Evolutionary conservation across 2,113 vertebrate genomes (phyloP).

Genomic region (Triplophysa siluroides): DNA sequence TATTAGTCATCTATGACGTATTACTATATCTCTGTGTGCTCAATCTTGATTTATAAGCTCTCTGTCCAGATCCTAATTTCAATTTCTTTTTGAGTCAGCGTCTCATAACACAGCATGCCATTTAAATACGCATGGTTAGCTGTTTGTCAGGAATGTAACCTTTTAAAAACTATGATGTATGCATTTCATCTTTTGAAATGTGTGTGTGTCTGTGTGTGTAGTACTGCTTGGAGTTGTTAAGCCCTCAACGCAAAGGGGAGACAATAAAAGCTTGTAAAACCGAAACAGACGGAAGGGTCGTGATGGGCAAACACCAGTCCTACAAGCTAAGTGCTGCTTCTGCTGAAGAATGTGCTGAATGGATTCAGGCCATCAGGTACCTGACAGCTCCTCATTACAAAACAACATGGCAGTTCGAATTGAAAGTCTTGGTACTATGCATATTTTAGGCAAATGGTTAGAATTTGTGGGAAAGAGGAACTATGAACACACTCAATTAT

Average conservation of each 20-base stretch:
- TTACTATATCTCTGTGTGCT: neutral
- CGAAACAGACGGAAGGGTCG: conserved; percentile 84
- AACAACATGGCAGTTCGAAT: neutral
- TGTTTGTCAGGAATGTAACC: conserved; percentile 2
- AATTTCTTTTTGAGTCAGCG: conserved; percentile 17
- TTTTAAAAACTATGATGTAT: neutral
- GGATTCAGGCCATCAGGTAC: conserved; percentile 89
- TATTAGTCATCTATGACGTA: neutral
- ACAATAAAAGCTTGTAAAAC: conserved; percentile 96
- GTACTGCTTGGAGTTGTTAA: conserved; percentile 91
- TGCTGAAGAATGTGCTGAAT: conserved; percentile 81
- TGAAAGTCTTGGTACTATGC: neutral
- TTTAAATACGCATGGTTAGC: neutral
- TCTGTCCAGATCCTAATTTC: neutral
- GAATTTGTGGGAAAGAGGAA: conserved; percentile 12
- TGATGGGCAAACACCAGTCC: conserved; percentile 90
- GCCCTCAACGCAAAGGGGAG: conserved; percentile 81
- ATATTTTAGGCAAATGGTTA: neutral
- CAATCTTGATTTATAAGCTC: neutral
- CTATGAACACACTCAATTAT: neutral
- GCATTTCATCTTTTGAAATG: conserved; percentile 1
- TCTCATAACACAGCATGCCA: neutral
- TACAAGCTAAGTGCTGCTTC: conserved; percentile 87
- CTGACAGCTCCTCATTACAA: neutral
- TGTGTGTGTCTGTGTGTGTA: conserved; percentile 62